phyloP scores from a whole-genome alignment of 2,797 vertebrate genomes.

The Ceryle rudis region DNA sequence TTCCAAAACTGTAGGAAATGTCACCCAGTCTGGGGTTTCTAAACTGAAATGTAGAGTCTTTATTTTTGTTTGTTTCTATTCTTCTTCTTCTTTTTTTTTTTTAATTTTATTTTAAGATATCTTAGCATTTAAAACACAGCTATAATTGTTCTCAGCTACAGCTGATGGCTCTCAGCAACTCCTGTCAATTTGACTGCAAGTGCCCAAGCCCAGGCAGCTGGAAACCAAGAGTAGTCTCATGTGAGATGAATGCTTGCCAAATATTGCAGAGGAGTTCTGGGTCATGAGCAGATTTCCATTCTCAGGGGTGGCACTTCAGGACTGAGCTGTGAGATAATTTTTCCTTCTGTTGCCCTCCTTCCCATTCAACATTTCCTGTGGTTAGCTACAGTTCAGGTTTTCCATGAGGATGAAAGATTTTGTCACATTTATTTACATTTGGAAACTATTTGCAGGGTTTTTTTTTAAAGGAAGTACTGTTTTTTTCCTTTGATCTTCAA shows the following conservation, averaged over 20 bases:
- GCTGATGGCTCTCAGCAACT: slow-evolving; percentile 8
- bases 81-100: accelerated
- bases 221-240: not conserved
- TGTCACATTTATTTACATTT: not conserved
- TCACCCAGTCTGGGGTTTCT: not conserved
- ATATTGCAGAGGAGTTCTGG: not conserved
- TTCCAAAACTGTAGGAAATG: not conserved
- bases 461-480: not conserved
- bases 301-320: not conserved
- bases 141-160: slow-evolving; percentile 39
- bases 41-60: not conserved
- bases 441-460: not conserved
- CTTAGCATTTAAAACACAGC: not conserved
- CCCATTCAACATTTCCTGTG: accelerated
- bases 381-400: not conserved
- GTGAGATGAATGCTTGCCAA: not conserved
- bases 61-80: accelerated
- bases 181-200: not conserved
- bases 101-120: not conserved
- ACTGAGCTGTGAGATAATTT: not conserved
- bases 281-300: not conserved
- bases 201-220: not conserved
- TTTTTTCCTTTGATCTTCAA: not conserved
- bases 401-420: not conserved
- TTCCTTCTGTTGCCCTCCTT: not conserved